These are phyloP conservation scores for Zeugodacus cucurbitae DNA, from an alignment of 1,140 invertebrate species.

Conservation along the genomic window DNA sequence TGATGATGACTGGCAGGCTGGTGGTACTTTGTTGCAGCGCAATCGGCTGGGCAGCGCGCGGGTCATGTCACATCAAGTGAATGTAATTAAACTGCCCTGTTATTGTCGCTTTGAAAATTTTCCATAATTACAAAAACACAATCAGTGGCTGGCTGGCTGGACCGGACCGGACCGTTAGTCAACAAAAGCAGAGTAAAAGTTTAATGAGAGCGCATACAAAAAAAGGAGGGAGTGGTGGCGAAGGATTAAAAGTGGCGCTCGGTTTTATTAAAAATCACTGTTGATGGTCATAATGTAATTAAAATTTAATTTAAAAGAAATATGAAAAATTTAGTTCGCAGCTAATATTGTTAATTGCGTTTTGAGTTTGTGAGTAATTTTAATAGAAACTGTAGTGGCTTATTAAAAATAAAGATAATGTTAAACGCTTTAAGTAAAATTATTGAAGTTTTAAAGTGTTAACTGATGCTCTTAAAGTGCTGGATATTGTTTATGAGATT, in stretches of 20 bases:
- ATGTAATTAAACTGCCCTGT: constrained; percentile 16
- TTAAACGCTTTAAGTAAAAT: neutral
- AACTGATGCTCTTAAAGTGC: too few relatives aligned
- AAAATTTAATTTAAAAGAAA: neutral
- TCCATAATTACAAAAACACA: constrained; percentile 11
- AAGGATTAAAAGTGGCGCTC: neutral
- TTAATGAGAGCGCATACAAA: neutral
- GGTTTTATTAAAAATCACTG: neutral
- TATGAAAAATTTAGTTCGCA: neutral
- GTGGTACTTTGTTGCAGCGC: neutral
- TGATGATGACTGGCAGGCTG: neutral
- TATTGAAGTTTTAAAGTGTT: too few relatives aligned
- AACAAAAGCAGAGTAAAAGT: neutral
- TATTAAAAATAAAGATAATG: neutral
- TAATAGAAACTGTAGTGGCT: neutral
- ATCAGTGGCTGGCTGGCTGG: neutral
- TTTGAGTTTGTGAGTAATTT: too few relatives aligned
- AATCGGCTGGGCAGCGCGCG: neutral
- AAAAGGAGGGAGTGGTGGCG: neutral
- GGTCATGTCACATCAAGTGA: neutral
- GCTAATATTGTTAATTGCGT: neutral
- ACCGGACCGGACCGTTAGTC: neutral
- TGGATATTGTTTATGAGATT: too few relatives aligned
- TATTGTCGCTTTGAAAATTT: neutral
- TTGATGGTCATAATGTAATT: neutral